phyloP scores from a whole-genome alignment of 2,113 vertebrate genomes.

The Bombycilla garrulus region DNA sequence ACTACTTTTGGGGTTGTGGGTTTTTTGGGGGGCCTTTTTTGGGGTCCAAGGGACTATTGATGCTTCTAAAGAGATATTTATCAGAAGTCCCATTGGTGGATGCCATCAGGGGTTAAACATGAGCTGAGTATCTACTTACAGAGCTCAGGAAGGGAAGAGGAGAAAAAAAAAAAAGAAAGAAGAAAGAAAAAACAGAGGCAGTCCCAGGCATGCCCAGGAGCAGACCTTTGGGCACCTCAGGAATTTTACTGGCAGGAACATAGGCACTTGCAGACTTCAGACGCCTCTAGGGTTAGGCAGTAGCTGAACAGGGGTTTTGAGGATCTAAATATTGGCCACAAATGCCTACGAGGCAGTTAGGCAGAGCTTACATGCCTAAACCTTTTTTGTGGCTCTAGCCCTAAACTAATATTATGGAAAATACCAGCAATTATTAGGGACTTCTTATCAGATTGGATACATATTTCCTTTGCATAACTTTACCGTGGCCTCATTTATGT shows the following conservation, averaged over 20 bases:
- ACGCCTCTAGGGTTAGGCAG: conserved; percentile 66
- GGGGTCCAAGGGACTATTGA: not conserved
- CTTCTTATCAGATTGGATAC: conserved; percentile 65
- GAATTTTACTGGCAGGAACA: conserved; percentile 46
- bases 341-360: conserved; percentile 39
- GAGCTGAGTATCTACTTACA: not conserved
- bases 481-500: conserved; percentile 43
- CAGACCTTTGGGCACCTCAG: conserved; percentile 53
- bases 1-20: not conserved
- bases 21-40: not conserved
- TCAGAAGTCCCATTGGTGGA: not conserved
- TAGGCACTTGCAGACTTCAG: conserved; percentile 59
- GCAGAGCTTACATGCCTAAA: conserved; percentile 64
- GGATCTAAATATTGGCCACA: conserved; percentile 56
- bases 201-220: conserved; percentile 53
- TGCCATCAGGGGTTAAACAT: conserved; percentile 4
- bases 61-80: not conserved
- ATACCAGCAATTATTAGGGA: conserved; percentile 65
- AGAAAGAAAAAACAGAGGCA: not conserved
- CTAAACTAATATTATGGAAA: conserved; percentile 71
- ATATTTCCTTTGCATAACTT: conserved; percentile 32
- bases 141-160: not conserved
- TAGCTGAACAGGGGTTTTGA: conserved; percentile 55
- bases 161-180: not conserved
- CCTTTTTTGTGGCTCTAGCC: conserved; percentile 61